These are phyloP conservation scores for Meloidogyne floridensis DNA, from an alignment of 1,140 invertebrate genomes.

Conservation along the genomic window DNA sequence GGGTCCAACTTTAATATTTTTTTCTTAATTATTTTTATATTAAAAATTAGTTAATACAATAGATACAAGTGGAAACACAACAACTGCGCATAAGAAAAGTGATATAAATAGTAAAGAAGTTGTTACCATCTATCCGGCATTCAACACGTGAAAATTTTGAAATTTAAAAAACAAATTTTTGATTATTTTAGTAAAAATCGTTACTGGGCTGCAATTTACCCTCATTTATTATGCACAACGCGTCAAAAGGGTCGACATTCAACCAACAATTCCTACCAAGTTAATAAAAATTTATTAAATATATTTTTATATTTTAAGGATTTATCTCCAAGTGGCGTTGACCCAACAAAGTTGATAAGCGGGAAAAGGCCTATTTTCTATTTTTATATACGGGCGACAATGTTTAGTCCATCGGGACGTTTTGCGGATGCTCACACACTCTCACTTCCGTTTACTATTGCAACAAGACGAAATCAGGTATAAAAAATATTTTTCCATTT, in stretches of 20 bases:
- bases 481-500: neutral
- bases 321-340: constrained; percentile 55
- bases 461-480: constrained; percentile 48
- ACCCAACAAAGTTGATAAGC: constrained; percentile 54
- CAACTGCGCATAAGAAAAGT: constrained; percentile 64
- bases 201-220: constrained; percentile 65
- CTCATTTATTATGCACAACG: constrained; percentile 63
- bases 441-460: constrained; percentile 64
- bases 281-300: constrained; percentile 15
- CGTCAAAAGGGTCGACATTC: constrained; percentile 64
- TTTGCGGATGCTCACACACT: constrained; percentile 64
- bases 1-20: too few species aligned
- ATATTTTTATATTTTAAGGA: constrained; percentile 44
- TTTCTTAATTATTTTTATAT: constrained; percentile 19
- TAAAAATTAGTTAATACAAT: constrained; percentile 21
- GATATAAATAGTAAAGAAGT: constrained; percentile 65
- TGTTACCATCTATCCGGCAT: constrained; percentile 64
- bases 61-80: constrained; percentile 50
- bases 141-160: constrained; percentile 49
- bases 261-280: constrained; percentile 64
- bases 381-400: constrained; percentile 63
- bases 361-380: constrained; percentile 65
- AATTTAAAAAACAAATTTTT: neutral
- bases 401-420: constrained; percentile 63
- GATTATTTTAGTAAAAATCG: constrained; percentile 46